Conservation (phyloP, 2,797 vertebrate genomes). For the Eleutherodactylus coqui region DNA sequence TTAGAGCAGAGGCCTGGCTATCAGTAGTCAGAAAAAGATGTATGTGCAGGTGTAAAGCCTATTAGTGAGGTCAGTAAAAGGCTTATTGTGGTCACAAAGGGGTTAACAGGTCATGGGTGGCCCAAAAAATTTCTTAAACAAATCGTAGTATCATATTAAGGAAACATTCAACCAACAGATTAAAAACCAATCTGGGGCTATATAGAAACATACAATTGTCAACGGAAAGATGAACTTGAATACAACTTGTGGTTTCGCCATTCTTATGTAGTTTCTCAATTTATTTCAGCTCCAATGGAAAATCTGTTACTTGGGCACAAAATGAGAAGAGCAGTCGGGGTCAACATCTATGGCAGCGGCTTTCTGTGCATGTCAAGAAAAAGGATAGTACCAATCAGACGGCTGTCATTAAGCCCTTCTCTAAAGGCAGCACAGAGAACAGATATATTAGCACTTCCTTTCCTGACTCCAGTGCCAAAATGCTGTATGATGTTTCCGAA, state of each 20-base stretch:
- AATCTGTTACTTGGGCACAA: constrained; percentile 97
- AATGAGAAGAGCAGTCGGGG: constrained; percentile 89
- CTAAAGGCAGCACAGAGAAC: constrained; percentile 84
- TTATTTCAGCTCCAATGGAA: constrained; percentile 90
- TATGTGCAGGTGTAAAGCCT: no score
- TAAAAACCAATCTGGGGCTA: not conserved
- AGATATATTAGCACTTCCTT: constrained; percentile 79
- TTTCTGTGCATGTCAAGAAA: constrained; percentile 96
- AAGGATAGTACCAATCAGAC: constrained; percentile 95
- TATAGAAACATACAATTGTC: no score
- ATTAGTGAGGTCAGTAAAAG: no score
- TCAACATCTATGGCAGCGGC: constrained; percentile 94
- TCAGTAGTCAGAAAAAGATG: no score
- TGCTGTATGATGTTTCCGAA: constrained; percentile 86
- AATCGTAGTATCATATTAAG: not conserved
- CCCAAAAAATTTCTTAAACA: not conserved
- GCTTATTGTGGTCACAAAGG: no score
- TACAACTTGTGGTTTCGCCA: not conserved
- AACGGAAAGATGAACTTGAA: not conserved
- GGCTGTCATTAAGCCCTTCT: constrained; percentile 97
- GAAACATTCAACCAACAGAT: not conserved
- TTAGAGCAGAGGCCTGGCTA: no score
- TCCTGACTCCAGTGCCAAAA: constrained; percentile 82
- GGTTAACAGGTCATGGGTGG: not conserved
- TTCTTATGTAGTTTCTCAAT: constrained; percentile 58